These are phyloP conservation scores for Acanthopleura granulata DNA, from an alignment of 2,888 invertebrate genomes.

Conservation along the genomic window DNA sequence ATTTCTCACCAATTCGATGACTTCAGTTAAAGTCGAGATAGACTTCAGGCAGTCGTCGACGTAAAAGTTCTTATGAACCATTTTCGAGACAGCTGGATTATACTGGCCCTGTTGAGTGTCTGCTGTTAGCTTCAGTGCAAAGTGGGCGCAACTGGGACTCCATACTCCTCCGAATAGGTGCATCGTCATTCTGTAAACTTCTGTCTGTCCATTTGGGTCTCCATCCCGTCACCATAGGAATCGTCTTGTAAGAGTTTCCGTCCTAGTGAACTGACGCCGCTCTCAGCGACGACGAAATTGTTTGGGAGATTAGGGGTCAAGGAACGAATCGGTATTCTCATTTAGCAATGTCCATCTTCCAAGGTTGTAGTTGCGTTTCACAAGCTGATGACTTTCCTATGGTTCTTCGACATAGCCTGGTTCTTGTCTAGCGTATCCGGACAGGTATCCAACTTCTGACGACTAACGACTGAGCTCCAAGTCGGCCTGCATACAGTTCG, in stretches of 20 bases:
- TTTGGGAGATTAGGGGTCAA: conserved; percentile 21
- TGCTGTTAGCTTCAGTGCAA: background rate
- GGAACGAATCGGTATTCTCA: background rate
- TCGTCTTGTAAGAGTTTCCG: conserved; percentile 17
- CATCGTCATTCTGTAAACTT: conserved; percentile 20
- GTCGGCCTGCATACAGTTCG: background rate
- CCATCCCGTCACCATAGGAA: conserved; percentile 22
- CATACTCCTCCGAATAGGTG: conserved; percentile 31
- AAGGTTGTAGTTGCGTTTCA: background rate
- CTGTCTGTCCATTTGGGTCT: too few relatives aligned
- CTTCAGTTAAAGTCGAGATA: background rate
- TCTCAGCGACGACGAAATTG: conserved; percentile 26
- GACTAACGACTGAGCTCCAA: background rate
- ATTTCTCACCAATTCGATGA: too few relatives aligned
- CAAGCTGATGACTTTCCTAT: too few relatives aligned
- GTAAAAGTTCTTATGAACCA: background rate
- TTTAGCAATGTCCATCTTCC: conserved; percentile 19
- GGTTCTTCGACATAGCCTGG: too few relatives aligned
- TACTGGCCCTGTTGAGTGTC: background rate
- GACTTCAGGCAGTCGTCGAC: background rate
- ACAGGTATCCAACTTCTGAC: background rate
- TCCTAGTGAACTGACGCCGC: conserved; percentile 20
- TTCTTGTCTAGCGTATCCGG: too few relatives aligned
- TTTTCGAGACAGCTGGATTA: background rate
- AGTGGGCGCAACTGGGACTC: conserved; percentile 25